Percentiles rank a stretch among this genome's conserved stretches.
These are phyloP conservation scores for Drepanosiphum platanoidis DNA, from an alignment of 2,888 invertebrate genomes.

Conservation along the genomic window DNA sequence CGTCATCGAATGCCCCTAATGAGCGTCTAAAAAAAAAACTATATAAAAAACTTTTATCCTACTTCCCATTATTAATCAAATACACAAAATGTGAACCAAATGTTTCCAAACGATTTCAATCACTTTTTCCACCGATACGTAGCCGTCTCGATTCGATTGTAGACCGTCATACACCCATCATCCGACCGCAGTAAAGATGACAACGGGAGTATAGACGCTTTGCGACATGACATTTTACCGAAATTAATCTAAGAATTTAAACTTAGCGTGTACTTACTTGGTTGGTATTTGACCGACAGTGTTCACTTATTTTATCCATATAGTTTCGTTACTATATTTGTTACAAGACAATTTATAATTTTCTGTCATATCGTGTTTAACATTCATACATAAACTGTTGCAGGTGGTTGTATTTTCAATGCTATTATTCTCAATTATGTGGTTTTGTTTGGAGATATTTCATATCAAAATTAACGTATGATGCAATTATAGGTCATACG, in stretches of 20 bases:
- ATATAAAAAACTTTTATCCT: not conserved
- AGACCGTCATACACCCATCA: not conserved
- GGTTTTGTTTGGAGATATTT: not conserved
- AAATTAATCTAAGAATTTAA: not conserved
- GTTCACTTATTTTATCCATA: not conserved
- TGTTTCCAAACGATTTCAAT: not conserved
- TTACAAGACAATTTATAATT: not conserved
- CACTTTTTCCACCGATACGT: not conserved
- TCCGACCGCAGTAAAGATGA: not conserved
- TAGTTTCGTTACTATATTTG: not conserved
- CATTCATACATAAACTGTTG: slow-evolving; percentile 26
- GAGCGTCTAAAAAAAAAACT: not conserved
- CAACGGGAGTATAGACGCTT: not conserved
- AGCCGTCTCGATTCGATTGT: not conserved
- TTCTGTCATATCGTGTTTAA: not conserved
- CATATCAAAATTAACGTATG: slow-evolving; percentile 1
- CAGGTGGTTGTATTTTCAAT: slow-evolving; percentile 45
- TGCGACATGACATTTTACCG: not conserved
- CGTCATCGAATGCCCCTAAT: not conserved
- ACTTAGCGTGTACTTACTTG: too few species aligned
- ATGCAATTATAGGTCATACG: slow-evolving; percentile 22
- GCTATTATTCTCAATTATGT: not conserved
- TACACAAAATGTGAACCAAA: not conserved
- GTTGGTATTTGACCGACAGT: not conserved
- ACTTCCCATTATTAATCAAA: not conserved